Conservation (phyloP, 1,140 invertebrate species). For the Scaptodrosophila lebanonensis region DNA sequence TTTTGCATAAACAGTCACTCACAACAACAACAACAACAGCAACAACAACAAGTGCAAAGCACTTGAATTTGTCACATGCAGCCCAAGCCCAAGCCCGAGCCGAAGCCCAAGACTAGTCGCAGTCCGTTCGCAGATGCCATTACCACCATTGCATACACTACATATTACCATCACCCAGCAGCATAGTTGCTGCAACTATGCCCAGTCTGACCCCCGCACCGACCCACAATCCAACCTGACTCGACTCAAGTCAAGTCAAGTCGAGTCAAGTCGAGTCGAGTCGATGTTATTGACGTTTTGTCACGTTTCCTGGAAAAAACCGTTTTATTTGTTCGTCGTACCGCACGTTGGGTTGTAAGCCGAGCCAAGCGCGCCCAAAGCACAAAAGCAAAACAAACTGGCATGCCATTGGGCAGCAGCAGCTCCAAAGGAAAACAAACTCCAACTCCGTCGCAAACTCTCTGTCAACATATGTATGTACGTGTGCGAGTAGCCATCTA, state of each 20-base stretch:
- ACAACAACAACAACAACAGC: conserved; percentile 26
- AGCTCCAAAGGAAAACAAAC: conserved; percentile 52
- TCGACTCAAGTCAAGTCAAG: too few relatives aligned
- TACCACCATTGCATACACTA: too few relatives aligned
- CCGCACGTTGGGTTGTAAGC: conserved; percentile 62
- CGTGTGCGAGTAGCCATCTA: too few relatives aligned
- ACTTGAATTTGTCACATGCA: conserved; percentile 56
- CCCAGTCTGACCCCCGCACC: too few relatives aligned
- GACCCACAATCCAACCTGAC: too few relatives aligned
- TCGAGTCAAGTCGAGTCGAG: not conserved
- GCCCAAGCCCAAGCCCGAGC: too few relatives aligned
- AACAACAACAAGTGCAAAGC: conserved; percentile 3
- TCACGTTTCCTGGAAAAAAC: conserved; percentile 74
- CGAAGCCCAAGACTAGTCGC: conserved; percentile 27
- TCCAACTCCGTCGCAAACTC: too few relatives aligned
- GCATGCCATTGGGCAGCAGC: conserved; percentile 9
- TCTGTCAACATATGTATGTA: too few relatives aligned
- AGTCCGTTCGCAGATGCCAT: conserved; percentile 24
- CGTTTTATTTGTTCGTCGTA: conserved; percentile 64
- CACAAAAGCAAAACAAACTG: conserved; percentile 42
- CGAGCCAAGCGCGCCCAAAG: too few relatives aligned
- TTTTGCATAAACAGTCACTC: conserved; percentile 37
- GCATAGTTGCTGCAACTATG: not conserved
- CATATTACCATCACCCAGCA: conserved; percentile 2
- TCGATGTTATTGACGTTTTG: conserved; percentile 65